Percentiles rank a stretch among this genome's conserved stretches.
These are phyloP conservation scores for Oscarella lobularis DNA, from an alignment of 37 sponge, comb jelly and placozoan species.

Conservation along the genomic window DNA sequence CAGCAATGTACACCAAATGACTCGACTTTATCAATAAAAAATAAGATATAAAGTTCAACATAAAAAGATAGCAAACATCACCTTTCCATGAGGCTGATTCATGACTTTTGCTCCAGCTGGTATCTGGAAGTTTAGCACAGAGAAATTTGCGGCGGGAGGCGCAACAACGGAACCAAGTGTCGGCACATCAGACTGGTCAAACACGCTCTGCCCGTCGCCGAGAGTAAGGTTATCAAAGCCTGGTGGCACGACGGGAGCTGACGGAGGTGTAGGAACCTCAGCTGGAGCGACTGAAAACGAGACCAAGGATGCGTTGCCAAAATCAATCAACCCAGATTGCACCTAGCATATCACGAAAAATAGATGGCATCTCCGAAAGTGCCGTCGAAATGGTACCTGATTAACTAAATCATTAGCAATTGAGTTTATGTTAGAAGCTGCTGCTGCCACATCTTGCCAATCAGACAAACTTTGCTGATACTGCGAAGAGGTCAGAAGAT, in stretches of 20 bases:
- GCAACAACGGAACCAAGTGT: too few relatives aligned
- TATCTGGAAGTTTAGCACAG: not conserved
- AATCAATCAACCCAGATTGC: constrained; percentile 20
- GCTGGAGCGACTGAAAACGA: constrained; percentile 29
- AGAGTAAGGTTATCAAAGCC: constrained; percentile 9
- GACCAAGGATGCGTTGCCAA: constrained; percentile 37
- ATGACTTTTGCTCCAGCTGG: not conserved
- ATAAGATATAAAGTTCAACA: too few relatives aligned
- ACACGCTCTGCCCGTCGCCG: not conserved
- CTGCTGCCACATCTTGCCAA: not conserved
- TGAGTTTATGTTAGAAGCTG: too few relatives aligned
- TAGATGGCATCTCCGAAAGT: too few relatives aligned
- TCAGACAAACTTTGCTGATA: too few relatives aligned
- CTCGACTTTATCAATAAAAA: too few relatives aligned
- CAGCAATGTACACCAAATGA: constrained; percentile 46
- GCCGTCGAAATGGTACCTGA: too few relatives aligned
- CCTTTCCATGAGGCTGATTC: not conserved
- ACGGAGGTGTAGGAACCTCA: constrained; percentile 27
- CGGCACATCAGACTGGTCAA: too few relatives aligned
- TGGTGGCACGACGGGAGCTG: constrained; percentile 47
- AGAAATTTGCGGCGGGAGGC: too few relatives aligned
- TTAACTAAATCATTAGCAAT: too few relatives aligned
- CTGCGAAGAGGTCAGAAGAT: not conserved
- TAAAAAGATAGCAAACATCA: not conserved
- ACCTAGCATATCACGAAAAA: constrained; percentile 12